phyloP scores from a whole-genome alignment of 2,797 vertebrate species.

The Thaleichthys pacificus region DNA sequence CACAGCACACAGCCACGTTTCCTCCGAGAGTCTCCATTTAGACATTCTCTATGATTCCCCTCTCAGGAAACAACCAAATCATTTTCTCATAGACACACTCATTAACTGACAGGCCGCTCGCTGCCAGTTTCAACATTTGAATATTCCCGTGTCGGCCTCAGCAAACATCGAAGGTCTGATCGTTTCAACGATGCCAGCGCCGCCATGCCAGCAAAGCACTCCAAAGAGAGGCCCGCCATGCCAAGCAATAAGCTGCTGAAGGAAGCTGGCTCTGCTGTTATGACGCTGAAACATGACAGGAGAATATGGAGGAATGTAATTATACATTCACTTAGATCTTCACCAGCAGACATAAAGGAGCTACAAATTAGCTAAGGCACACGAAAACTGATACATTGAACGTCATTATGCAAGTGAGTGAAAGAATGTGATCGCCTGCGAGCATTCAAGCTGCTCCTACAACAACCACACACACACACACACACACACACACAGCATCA shows the following conservation, averaged over 20 bases:
- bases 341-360: slow-evolving; percentile 16
- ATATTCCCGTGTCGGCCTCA: slow-evolving; percentile 76
- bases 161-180: slow-evolving; percentile 75
- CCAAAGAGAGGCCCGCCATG: slow-evolving; percentile 66
- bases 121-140: slow-evolving; percentile 78
- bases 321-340: slow-evolving; percentile 51
- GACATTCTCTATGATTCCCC: slow-evolving; percentile 80
- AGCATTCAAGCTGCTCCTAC: slow-evolving; percentile 36
- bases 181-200: slow-evolving; percentile 68
- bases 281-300: slow-evolving; percentile 61
- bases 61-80: slow-evolving; percentile 80
- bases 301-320: slow-evolving; percentile 63
- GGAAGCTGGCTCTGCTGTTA: slow-evolving; percentile 62
- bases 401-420: slow-evolving; percentile 19
- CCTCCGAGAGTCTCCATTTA: slow-evolving; percentile 76
- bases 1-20: slow-evolving; percentile 52
- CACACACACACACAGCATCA: slow-evolving; percentile 41
- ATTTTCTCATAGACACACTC: slow-evolving; percentile 77
- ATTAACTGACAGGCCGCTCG: slow-evolving; percentile 75
- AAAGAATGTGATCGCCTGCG: slow-evolving; percentile 41
- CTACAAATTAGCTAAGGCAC: slow-evolving; percentile 38
- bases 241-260: slow-evolving; percentile 70
- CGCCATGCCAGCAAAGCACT: slow-evolving; percentile 71
- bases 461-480: slow-evolving; percentile 21
- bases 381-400: slow-evolving; percentile 39